These are phyloP conservation scores for Lepidotrigona ventralis DNA, from an alignment of 1,140 invertebrate genomes.

Conservation along the genomic window DNA sequence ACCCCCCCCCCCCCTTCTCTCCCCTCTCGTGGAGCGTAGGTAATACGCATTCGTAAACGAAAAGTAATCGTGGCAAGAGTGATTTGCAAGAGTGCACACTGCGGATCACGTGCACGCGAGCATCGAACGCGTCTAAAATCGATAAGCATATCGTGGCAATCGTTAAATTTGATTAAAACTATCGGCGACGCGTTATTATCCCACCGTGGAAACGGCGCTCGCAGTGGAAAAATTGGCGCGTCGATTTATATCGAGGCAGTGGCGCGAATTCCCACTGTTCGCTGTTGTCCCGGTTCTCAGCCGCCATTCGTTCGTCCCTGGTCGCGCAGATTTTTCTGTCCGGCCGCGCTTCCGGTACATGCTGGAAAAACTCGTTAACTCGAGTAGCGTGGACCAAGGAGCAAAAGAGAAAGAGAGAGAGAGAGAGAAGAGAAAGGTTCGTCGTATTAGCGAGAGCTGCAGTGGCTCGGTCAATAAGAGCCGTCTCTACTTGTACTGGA, in stretches of 20 bases:
- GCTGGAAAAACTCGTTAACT: conserved; percentile 52
- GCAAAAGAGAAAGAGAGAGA: background rate
- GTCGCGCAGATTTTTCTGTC: conserved; percentile 36
- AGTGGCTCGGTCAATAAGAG: conserved; percentile 51
- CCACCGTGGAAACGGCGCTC: background rate
- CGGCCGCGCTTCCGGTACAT: conserved; percentile 1
- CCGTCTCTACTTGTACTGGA: conserved; percentile 42
- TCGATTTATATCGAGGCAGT: background rate
- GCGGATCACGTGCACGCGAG: background rate
- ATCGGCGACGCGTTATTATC: background rate
- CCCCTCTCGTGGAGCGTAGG: too few relatives aligned
- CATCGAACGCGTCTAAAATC: background rate
- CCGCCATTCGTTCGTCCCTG: background rate
- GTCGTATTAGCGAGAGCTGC: conserved; percentile 43
- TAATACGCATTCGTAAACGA: background rate
- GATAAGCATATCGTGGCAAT: background rate
- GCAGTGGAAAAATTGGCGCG: background rate
- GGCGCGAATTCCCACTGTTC: background rate
- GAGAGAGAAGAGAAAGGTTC: background rate
- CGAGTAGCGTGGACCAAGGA: background rate
- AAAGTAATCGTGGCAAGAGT: background rate
- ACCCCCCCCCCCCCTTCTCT: too few relatives aligned
- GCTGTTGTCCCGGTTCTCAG: background rate
- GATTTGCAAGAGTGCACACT: background rate
- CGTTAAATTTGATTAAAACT: conserved; percentile 19